Evolutionary conservation across 2,797 vertebrate genomes (phyloP), one percentile per base, ranked within the genome.

Genomic region (Odontamblyopus rebecca): DNA sequence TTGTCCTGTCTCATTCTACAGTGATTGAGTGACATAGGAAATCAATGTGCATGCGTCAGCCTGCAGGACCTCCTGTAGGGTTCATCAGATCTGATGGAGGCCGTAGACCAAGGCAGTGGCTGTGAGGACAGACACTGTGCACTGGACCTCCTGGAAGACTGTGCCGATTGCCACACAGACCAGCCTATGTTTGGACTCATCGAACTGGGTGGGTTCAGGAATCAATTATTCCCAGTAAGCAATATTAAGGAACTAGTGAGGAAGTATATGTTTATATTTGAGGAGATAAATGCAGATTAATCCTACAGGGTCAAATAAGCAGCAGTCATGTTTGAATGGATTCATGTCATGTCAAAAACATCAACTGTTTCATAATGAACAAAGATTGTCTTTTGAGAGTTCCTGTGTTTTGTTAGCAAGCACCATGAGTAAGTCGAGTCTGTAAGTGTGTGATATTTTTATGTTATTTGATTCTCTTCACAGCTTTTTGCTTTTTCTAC

Each of bases 1-100:
- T 38, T 63, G 61, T 64, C 44, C 41, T 29, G 41, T 66, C 64
- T 50, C 3, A 2, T 66, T 6, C 41, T 41, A 48, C 62, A 66
- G 63, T 66, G 63, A 51, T 51, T 30, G 44, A 51, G 44, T 51
- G 26, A 51, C 61, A 88, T 79, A 77, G 84, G 78, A 89, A 91
- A 92, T 92, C 90, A 71, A 92, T 91, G 3, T 1, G 41, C 5
- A 61, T 86, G 80, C 81, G 81, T 89, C 86, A 90, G 75, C 73
- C 80, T 68, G 50, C 15, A 44, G n/a, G 50, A 7, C 19, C 61
- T 15, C 6, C 38, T 60, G 32, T 70, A 57, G 68, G 15, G 62
- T 0, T 9, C 8, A n/a, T 5, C 70, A 44, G 88, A 85, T 71
- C 51, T 77, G 4, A 48, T 67, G 69, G 75, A 81, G 38, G 12